Base-by-base conservation (phyloP, 2,888 invertebrate species). In the Hirtodrosophila trivittata region DNA sequence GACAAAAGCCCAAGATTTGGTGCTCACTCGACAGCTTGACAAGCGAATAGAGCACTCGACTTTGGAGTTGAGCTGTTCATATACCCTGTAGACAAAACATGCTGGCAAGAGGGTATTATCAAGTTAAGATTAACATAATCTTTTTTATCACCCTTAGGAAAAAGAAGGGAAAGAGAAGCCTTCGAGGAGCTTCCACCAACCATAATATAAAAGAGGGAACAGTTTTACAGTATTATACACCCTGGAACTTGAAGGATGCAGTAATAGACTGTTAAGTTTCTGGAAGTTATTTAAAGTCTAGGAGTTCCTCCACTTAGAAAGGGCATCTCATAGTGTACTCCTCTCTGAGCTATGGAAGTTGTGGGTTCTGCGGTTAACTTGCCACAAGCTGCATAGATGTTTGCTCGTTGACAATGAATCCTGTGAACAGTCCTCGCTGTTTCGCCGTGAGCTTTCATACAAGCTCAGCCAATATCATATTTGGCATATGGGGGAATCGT, bases 11-110 rank as follows among this genome's bases (percentile, higher is more conserved):
- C 2, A 59, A 58, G 58, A 75, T 57, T 65, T 63, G 65, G 45
- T 49, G 62, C 58, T 26, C 43, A 56, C 52, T 16, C 56, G 45
- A 62, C 75, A 74, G 49, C 50, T 58, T 68, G 69, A 68, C 70
- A 70, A 74, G 70, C 58, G 6, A 55, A 30, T 16, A 21, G 16
- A 50, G 39, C 47, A 35, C 54, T 54, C 25, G 41, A 38, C 38
- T 9, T 12, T 7, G 3, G 26, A 12, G 33, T 8, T 37, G 16
- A 8, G 42, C 33, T 43, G 13, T 41, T 21, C 7, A 1, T 5
- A 68, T 70, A 63, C 70, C 56, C 75, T 63, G 39, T 43, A 37
- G 37, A 4, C 13, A 8, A 0, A 0, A 12, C 7, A 4, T 8
- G 1, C 7, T 28, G 2, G 1, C 0, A 0, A 4, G 7, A 6